Evolutionary conservation across 2,888 invertebrate species (phyloP), one percentile per base, ranked within the genome.

Genomic region (Erebia aethiops): DNA sequence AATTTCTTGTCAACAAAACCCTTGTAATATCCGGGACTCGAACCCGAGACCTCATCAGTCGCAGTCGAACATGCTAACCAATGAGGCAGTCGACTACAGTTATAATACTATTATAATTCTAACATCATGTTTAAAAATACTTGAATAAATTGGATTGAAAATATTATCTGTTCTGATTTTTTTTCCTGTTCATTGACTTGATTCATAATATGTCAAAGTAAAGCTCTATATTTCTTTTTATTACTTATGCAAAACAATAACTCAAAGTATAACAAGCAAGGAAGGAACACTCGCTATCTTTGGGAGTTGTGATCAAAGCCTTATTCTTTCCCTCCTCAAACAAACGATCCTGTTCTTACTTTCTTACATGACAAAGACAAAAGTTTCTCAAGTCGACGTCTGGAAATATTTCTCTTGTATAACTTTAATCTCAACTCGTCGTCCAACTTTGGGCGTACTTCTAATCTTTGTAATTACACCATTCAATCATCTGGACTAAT

Each of bases 331-430:
- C 69, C 69, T 73, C 80, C 77, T 76, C 79, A 88, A 89, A 91
- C 88, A 89, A 91, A 90, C 87, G 89, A 83, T 84, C 82, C 82
- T 82, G 83, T 84, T 83, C 83, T 80, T 85, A 85, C 84, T 89
- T 88, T 88, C 89, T 86, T 89, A 88, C 85, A 87, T 85, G 89
- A 88, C 91, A 91, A 89, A 89, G 90, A 88, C 84, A 82, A 86
- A 91, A 89, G 83, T 90, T 90, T 84, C 77, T 78, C 78, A 81
- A 85, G 84, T 80, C 84, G 81, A 81, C 83, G 84, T 83, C 83
- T 83, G 83, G 86, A 87, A 89, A 90, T 88, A 90, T 88, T 89
- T 86, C 85, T 83, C 74, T 77, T 78, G 78, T 77, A 76, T 77
- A 80, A 81, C 79, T 81, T 80, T 78, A 80, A 80, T 81, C 78